Evolutionary conservation across 2,797 vertebrate species (phyloP).

Genomic region (Discoglossus pictus): DNA sequence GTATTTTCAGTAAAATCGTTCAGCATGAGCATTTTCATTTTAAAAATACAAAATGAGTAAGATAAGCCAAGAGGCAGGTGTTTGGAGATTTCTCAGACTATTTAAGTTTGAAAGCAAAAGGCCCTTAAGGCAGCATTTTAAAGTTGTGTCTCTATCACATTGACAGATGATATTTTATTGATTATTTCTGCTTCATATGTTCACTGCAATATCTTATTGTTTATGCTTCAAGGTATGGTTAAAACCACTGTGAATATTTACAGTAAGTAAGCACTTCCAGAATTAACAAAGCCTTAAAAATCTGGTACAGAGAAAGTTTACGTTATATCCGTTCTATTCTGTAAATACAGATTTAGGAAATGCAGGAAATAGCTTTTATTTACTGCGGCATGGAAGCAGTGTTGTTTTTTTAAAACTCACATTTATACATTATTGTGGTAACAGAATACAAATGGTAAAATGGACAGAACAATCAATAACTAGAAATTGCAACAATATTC

Average conservation of each 20-base stretch:
- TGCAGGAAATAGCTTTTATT: too few relatives aligned
- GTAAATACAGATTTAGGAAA: too few relatives aligned
- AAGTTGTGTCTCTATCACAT: constrained; percentile 25
- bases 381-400: too few relatives aligned
- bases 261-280: constrained; percentile 14
- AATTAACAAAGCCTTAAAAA: too few relatives aligned
- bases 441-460: too few relatives aligned
- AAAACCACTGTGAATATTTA: constrained; percentile 22
- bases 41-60: constrained; percentile 5
- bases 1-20: constrained; percentile 4
- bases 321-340: too few relatives aligned
- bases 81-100: constrained; percentile 7
- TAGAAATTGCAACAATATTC: too few relatives aligned
- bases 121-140: constrained; percentile 14
- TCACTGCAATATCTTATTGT: constrained; percentile 4
- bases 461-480: too few relatives aligned
- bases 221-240: constrained; percentile 33
- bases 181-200: constrained; percentile 15
- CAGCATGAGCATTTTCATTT: not conserved
- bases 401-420: too few relatives aligned
- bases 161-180: constrained; percentile 41
- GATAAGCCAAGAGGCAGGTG: constrained; percentile 7
- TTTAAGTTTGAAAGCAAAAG: not conserved
- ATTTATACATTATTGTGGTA: too few relatives aligned
- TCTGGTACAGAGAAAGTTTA: too few relatives aligned